Evolutionary conservation across 2,888 invertebrate genomes (phyloP).

Genomic region (Hyposoter didymator): DNA sequence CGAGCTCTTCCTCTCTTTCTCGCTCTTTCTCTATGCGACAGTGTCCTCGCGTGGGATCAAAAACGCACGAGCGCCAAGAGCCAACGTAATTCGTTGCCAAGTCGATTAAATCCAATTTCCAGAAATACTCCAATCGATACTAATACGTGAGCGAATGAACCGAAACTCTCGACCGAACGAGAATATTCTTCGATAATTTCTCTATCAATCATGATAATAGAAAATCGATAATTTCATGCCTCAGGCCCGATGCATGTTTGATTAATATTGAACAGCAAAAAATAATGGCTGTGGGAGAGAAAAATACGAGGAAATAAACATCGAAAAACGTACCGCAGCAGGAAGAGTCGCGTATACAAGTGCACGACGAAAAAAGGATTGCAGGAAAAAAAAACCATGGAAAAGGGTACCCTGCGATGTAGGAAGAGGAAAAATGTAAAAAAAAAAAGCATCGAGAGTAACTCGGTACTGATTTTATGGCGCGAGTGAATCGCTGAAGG

Average conservation of each 20-base stretch:
- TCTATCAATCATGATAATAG: background rate
- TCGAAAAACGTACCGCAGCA: background rate
- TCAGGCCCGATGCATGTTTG: background rate
- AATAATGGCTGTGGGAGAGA: background rate
- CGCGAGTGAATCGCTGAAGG: constrained; percentile 27
- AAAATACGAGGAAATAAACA: background rate
- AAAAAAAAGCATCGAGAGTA: constrained; percentile 23
- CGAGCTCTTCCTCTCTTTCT: constrained; percentile 37
- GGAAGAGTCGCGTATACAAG: constrained; percentile 17
- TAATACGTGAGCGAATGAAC: background rate
- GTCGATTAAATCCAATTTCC: constrained; percentile 60
- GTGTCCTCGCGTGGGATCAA: constrained; percentile 60
- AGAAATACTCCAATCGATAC: constrained; percentile 13
- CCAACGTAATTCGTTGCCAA: constrained; percentile 62
- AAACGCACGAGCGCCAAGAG: constrained; percentile 46
- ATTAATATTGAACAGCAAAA: background rate
- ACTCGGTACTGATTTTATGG: constrained; percentile 64
- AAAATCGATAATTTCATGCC: background rate
- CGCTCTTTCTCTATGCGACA: constrained; percentile 34
- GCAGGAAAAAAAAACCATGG: constrained; percentile 52
- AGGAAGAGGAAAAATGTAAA: constrained; percentile 61
- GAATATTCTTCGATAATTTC: background rate
- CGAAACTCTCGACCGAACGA: background rate
- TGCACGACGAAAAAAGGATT: constrained; percentile 16
- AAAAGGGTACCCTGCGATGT: constrained; percentile 16